Percentiles rank a stretch among this genome's conserved stretches.
These are phyloP conservation scores for Semotilus atromaculatus DNA, from an alignment of 2,797 vertebrate species.

Conservation along the genomic window DNA sequence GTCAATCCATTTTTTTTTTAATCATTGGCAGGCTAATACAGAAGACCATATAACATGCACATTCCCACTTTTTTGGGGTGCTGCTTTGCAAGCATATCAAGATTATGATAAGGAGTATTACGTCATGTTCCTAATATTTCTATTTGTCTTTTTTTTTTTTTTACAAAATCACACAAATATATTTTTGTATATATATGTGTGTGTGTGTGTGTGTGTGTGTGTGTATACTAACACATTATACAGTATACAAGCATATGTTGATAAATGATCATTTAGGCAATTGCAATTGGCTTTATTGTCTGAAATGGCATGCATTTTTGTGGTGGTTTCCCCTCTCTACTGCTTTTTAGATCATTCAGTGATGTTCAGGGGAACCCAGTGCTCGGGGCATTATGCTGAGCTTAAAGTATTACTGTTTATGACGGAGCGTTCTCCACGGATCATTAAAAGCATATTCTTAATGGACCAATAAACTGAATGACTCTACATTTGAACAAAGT, in stretches of 20 bases:
- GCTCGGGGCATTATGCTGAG: slow-evolving; percentile 20
- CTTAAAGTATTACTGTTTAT: slow-evolving; percentile 47
- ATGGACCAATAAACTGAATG: slow-evolving; percentile 48
- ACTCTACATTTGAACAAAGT: slow-evolving; percentile 46
- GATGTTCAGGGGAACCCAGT: slow-evolving; percentile 20
- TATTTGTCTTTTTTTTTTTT: not conserved
- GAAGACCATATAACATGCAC: slow-evolving; percentile 1
- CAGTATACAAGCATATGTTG: not conserved
- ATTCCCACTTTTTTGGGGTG: slow-evolving; percentile 18
- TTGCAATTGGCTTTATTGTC: slow-evolving; percentile 2
- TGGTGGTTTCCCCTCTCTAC: slow-evolving; percentile 13
- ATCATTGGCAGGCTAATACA: not conserved
- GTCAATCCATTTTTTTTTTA: not conserved
- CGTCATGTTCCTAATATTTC: not conserved
- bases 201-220: too few species aligned
- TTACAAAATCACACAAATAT: not conserved
- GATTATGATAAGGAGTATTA: not conserved
- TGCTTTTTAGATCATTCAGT: slow-evolving; percentile 29
- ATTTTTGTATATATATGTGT: not conserved
- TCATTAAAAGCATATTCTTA: slow-evolving; percentile 52
- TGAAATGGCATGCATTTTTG: slow-evolving; percentile 1
- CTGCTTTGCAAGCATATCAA: slow-evolving; percentile 23
- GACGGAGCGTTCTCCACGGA: slow-evolving; percentile 36
- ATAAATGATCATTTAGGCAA: not conserved
- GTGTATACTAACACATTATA: too few species aligned